Evolutionary conservation across 1,140 invertebrate species (phyloP).

Genomic region (Drosophila sproati): DNA sequence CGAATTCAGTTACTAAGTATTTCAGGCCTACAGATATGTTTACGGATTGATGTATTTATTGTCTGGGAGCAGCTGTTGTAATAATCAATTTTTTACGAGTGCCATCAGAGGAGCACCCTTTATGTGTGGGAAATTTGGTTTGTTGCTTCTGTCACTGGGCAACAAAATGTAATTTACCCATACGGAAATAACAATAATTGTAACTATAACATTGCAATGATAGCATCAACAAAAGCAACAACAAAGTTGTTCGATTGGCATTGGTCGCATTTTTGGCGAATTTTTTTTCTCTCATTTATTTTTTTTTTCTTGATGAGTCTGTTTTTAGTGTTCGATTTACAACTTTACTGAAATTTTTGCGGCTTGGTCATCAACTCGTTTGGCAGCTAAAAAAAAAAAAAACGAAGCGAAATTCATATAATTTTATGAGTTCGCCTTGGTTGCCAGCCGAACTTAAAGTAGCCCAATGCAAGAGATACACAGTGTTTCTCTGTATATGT

Average conservation of each 20-base stretch:
- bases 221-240: slow-evolving; percentile 30
- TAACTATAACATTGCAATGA: slow-evolving; percentile 70
- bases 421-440: slow-evolving; percentile 36
- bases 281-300: slow-evolving; percentile 27
- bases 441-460: slow-evolving; percentile 41
- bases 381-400: slow-evolving; percentile 32
- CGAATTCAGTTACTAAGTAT: no score
- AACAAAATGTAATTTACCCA: slow-evolving; percentile 69
- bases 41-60: not conserved
- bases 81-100: slow-evolving; percentile 11
- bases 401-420: slow-evolving; percentile 46
- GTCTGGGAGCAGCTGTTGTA: slow-evolving; percentile 21
- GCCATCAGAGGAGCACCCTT: slow-evolving; percentile 27
- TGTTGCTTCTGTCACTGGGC: slow-evolving; percentile 43
- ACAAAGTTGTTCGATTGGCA: slow-evolving; percentile 65
- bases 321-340: slow-evolving; percentile 60
- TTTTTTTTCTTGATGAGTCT: slow-evolving; percentile 13
- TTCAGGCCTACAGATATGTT: no score
- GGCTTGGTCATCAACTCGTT: slow-evolving; percentile 75
- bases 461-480: slow-evolving; percentile 32
- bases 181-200: slow-evolving; percentile 79
- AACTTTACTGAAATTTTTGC: slow-evolving; percentile 65
- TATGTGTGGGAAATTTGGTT: slow-evolving; percentile 41
- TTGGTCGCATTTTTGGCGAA: slow-evolving; percentile 48
- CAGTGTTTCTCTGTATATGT: not conserved